A percentile compares a stretch with the other conserved stretches of the same genome.
Evolutionary conservation across 2,797 vertebrate genomes (phyloP).

Genomic region (Hephaestus fuliginosus): DNA sequence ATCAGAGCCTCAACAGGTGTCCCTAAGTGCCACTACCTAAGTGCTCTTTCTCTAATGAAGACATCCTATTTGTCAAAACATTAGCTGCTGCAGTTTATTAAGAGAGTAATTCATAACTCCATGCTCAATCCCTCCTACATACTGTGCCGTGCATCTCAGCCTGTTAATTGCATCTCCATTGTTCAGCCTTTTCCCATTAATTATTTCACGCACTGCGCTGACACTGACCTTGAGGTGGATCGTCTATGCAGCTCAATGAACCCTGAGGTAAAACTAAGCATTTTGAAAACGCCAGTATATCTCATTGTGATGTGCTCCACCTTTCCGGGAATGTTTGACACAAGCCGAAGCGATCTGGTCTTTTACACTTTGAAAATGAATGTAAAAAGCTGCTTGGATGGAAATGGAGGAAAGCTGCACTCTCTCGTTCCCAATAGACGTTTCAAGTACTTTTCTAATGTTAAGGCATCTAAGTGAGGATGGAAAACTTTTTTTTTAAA

Average conservation of each 20-base stretch:
- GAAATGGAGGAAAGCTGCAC: neutral
- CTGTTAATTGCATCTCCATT: slow-evolving; percentile 21
- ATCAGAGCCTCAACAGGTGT: neutral
- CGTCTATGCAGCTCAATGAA: slow-evolving; percentile 19
- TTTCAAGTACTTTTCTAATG: neutral
- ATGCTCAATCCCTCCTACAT: slow-evolving; percentile 6
- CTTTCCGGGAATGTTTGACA: neutral
- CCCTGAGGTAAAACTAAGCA: neutral
- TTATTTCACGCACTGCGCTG: neutral
- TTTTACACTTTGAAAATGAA: neutral
- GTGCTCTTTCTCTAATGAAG: slow-evolving; percentile 19
- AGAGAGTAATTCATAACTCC: slow-evolving; percentile 18
- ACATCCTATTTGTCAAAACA: slow-evolving; percentile 31
- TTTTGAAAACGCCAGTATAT: neutral
- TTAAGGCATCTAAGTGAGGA: neutral
- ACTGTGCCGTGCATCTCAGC: slow-evolving; percentile 1
- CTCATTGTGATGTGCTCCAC: neutral
- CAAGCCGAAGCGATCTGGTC: slow-evolving; percentile 18
- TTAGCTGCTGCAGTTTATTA: slow-evolving; percentile 1
- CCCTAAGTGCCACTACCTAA: neutral
- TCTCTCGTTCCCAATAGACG: slow-evolving; percentile 8
- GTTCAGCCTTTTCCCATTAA: slow-evolving; percentile 13
- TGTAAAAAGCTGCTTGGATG: neutral
- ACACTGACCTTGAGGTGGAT: slow-evolving; percentile 11
- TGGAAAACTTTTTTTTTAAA: neutral